These are phyloP conservation scores for Cairina moschata DNA, from an alignment of 2,113 vertebrate species.

Conservation along the genomic window DNA sequence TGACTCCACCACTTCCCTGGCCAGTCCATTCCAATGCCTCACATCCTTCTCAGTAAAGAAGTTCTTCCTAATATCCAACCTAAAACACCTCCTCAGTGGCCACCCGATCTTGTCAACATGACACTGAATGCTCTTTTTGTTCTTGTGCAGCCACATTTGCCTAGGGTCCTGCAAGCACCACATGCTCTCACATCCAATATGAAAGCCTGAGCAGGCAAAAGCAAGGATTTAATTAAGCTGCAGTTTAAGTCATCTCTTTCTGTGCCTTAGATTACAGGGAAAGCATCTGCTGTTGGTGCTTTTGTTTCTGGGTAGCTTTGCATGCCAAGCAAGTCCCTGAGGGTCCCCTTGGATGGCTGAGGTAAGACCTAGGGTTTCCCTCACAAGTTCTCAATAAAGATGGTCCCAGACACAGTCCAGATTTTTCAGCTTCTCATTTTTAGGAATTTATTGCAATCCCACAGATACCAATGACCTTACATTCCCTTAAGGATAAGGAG, in stretches of 20 bases:
- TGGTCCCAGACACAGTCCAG: not conserved
- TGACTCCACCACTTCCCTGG: no score
- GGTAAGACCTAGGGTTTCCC: not conserved
- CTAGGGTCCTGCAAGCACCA: not conserved
- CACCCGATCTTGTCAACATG: not conserved
- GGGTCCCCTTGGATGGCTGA: not conserved
- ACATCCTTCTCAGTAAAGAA: no score
- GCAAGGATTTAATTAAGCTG: not conserved
- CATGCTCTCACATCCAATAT: not conserved
- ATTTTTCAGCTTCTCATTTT: slow-evolving; percentile 14
- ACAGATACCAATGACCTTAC: not conserved
- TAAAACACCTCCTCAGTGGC: not conserved
- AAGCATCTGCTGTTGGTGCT: not conserved
- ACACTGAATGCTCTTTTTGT: not conserved
- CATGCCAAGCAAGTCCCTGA: not conserved
- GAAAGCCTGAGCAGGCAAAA: not conserved
- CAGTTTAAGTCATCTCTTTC: not conserved
- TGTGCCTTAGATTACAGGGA: not conserved
- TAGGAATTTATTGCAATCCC: not conserved
- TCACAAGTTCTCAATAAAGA: not conserved
- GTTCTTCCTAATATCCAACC: no score
- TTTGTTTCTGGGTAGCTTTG: not conserved
- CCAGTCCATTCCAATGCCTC: no score
- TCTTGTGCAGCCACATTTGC: not conserved
- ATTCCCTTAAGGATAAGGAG: not conserved